Base-by-base conservation (phyloP, 2,888 invertebrate genomes). In the Chamaedrilus cognettii region DNA sequence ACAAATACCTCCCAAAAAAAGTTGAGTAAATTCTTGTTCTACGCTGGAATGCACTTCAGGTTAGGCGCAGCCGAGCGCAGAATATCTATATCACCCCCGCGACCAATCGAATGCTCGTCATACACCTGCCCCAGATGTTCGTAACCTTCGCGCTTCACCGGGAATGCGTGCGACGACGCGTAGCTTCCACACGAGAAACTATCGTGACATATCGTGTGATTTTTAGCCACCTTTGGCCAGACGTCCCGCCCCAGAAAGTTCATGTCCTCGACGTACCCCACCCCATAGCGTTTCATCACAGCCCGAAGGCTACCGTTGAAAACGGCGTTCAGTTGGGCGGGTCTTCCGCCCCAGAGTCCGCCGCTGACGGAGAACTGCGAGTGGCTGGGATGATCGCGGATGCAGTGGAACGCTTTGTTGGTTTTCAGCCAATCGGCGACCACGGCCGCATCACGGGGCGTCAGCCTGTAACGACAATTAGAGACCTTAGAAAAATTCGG, bases 361-460 rank as follows among this genome's bases (percentile, higher is more conserved):
- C 65, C 65, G 19, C 23, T 55, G 19, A 65, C 19, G n/a, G 42
- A 26, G 31, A 49, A 51, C 33, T n/a, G 31, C 23, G 34, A 30
- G 35, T 66, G 66, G n/a, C 66, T 66, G 23, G 66, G 66, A 50
- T 66, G 66, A 26, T 66, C 66, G 2, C 66, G 50, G 31, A 66
- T 23, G 58, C 66, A 66, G 50, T 66, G 66, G n/a, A 66, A 66
- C 2, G 66, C 26, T n/a, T 33, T 50, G 32, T 63, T 35, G n/a
- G 61, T 64, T 32, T 51, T 55, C 15, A 66, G 42, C 66, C 66
- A 66, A 23, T 64, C 55, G 2, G n/a, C 26, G 30, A 66, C 52
- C 35, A 63, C 55, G 34, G 55, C 55, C 4, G 66, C 66, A 19
- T 66, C 66, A 15, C 66, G 19, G 28, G 30, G 30, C 51, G 62